phyloP scores from a whole-genome alignment of 2,113 vertebrate species.

The Corythaixoides concolor region DNA sequence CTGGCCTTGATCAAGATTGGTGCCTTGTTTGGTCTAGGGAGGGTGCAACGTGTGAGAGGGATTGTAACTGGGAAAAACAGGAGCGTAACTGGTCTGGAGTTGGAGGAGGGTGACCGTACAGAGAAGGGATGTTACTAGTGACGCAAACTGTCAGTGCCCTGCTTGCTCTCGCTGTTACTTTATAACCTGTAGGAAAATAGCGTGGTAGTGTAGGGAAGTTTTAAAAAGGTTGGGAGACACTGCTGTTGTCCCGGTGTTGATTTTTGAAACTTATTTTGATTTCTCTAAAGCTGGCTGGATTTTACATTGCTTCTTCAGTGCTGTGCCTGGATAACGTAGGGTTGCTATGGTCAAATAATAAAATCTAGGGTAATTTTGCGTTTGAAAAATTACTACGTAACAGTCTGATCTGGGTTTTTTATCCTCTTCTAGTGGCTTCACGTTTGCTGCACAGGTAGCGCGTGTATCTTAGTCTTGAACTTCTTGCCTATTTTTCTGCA shows the following conservation, averaged over 20 bases:
- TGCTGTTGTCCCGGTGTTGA: background rate
- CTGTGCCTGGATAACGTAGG: background rate
- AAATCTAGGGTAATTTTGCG: background rate
- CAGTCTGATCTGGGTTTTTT: background rate
- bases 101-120: rapidly evolving
- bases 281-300: background rate
- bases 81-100: background rate
- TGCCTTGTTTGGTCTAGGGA: background rate
- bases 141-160: background rate
- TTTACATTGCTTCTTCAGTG: background rate
- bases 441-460: background rate
- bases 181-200: background rate
- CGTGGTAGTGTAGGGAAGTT: background rate
- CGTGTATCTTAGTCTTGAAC: background rate
- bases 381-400: rapidly evolving
- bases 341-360: background rate
- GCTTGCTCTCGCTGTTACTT: background rate
- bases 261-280: background rate
- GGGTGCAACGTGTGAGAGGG: background rate
- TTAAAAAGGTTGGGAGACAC: background rate
- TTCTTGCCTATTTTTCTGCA: background rate
- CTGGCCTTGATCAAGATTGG: background rate
- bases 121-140: background rate
- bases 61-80: background rate
- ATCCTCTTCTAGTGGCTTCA: background rate